Base-by-base conservation (phyloP, 2,888 invertebrate genomes). In the Autographa gamma region DNA sequence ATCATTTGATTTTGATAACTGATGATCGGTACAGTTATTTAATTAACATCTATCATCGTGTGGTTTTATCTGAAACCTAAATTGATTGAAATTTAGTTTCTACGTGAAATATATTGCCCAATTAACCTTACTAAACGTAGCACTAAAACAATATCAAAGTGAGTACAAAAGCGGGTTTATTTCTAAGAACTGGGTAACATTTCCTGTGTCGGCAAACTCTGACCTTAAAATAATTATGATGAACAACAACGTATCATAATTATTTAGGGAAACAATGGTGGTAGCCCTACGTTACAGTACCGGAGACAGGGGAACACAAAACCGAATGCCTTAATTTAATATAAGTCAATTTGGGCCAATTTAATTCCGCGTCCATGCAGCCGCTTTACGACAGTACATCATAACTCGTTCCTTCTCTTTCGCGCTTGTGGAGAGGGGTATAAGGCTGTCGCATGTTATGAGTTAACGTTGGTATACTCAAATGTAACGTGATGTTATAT, bases 341-440 rank as follows among this genome's bases (percentile, higher is more conserved):
- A 91, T 88, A 92, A 93, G 93, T 93, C 94, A 94, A 95, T 95
- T 95, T 93, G 88, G 92, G 92, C 90, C 93, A 93, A 93, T 94
- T 95, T 93, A 92, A 93, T 94, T 93, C 89, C 88, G 88, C 91
- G 91, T 87, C 89, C 92, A 91, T 93, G 90, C 93, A 91, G 89
- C 87, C 86, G 86, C 84, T 88, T 86, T 80, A 86, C 82, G 80
- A 85, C 85, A 84, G 86, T 86, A 88, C 88, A 86, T 88, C 87
- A 89, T 85, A 86, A 82, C 77, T 66, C 84, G 71, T 79, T 60
- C 76, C 71, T 69, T 89, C 90, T 83, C 87, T 84, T 78, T 91
- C 85, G 18, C 80, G 73, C 86, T 63, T 63, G 71, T n/a, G n/a
- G 31, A n/a, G 59, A 70, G 68, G n/a, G 54, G 25, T 66, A 81